Conservation (phyloP, 2,113 vertebrate genomes). For the Cacatua alba region DNA sequence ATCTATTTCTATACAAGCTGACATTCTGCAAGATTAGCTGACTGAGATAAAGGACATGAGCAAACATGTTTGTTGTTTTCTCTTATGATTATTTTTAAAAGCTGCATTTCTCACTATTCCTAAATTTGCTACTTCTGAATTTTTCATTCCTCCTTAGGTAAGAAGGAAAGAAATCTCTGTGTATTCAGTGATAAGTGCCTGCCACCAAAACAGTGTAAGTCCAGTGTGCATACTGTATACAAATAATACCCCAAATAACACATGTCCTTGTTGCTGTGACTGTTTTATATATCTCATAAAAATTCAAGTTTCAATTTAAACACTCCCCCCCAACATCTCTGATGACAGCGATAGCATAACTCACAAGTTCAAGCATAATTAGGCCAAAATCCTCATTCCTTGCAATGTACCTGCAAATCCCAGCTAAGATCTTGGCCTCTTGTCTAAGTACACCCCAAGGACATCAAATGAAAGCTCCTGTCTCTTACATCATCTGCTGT, state of each 20-base stretch:
- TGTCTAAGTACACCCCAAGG: background rate
- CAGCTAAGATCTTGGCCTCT: background rate
- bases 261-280: background rate
- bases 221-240: background rate
- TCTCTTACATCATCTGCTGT: background rate
- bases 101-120: background rate
- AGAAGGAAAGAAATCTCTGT: background rate
- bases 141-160: slow-evolving; percentile 12
- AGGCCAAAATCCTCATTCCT: background rate
- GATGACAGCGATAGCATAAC: background rate
- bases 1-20: slow-evolving; percentile 66
- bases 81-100: slow-evolving; percentile 52
- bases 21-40: slow-evolving; percentile 61
- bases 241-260: background rate
- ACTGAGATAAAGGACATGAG: slow-evolving; percentile 57
- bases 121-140: slow-evolving; percentile 22
- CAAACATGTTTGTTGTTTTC: slow-evolving; percentile 54
- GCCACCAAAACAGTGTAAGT: background rate
- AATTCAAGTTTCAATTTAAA: background rate
- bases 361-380: background rate
- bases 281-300: background rate
- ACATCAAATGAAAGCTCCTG: background rate
- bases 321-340: background rate
- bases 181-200: background rate
- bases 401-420: background rate